phyloP scores from a whole-genome alignment of 2,888 invertebrate genomes.

The Stenolophus ochropezus region DNA sequence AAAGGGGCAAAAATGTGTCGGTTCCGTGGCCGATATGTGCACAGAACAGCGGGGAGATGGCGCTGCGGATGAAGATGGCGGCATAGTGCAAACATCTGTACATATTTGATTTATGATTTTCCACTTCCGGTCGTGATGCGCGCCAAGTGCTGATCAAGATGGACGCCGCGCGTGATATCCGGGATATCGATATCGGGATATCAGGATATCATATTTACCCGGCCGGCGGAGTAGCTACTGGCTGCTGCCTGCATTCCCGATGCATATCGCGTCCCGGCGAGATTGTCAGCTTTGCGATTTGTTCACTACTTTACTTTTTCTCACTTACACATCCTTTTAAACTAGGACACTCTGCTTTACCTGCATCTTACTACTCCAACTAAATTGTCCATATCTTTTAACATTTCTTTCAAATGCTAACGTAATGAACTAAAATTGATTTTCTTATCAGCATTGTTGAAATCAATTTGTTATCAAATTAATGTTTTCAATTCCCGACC shows the following conservation, averaged over 20 bases:
- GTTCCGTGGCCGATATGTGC: slow-evolving; percentile 5
- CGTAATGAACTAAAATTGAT: no score
- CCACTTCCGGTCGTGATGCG: slow-evolving; percentile 25
- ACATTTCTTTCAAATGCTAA: no score
- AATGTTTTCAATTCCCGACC: no score
- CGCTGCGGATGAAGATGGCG: slow-evolving; percentile 4
- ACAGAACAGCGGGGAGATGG: background rate
- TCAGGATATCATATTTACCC: slow-evolving; percentile 49
- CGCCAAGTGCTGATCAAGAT: slow-evolving; percentile 49
- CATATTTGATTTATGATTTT: slow-evolving; percentile 48
- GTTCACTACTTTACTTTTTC: slow-evolving; percentile 14
- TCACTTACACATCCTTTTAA: background rate
- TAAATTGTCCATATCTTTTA: no score
- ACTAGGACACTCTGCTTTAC: background rate
- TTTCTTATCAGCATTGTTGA: no score
- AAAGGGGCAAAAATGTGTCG: slow-evolving; percentile 7
- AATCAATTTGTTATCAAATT: no score
- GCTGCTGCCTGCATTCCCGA: slow-evolving; percentile 1
- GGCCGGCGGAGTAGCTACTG: background rate
- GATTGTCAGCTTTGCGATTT: slow-evolving; percentile 42
- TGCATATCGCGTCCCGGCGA: background rate
- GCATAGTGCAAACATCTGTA: slow-evolving; percentile 54
- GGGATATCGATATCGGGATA: slow-evolving; percentile 37
- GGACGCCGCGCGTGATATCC: slow-evolving; percentile 34
- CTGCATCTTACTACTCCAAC: background rate